Percentiles rank a stretch among this genome's conserved stretches.
These are phyloP conservation scores for Gulo gulo DNA, from an alignment of 2,113 vertebrate species.

Conservation along the genomic window DNA sequence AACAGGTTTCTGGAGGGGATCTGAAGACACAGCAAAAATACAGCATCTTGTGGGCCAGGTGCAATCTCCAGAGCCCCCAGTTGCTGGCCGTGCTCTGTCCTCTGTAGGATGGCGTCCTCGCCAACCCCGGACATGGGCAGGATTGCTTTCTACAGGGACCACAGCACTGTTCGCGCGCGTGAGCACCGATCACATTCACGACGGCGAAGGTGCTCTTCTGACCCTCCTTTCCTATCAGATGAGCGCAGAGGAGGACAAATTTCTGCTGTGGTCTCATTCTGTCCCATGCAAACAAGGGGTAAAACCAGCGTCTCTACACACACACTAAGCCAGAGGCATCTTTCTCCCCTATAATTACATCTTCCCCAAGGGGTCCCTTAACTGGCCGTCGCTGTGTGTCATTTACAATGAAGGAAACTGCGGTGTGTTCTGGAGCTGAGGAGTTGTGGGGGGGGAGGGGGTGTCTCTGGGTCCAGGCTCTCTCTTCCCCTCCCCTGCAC, in stretches of 20 bases:
- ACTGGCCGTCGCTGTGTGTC: background rate
- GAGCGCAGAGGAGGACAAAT: background rate
- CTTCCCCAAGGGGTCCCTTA: background rate
- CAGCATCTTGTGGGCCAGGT: background rate
- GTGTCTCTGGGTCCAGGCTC: background rate
- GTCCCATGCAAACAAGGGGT: background rate
- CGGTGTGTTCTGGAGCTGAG: background rate
- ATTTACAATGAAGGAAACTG: background rate
- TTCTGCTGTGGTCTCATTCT: background rate
- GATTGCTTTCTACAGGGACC: accelerated
- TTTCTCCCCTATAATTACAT: background rate
- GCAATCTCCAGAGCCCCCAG: background rate
- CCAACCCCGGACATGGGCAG: accelerated
- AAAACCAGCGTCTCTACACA: background rate
- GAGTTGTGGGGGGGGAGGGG: too few relatives aligned
- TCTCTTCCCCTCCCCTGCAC: background rate
- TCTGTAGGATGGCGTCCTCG: background rate
- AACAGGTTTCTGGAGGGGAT: background rate
- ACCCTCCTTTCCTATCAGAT: background rate
- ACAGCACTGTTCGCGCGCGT: accelerated
- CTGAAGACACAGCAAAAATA: background rate
- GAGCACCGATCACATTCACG: accelerated
- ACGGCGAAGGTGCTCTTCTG: background rate
- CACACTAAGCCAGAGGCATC: background rate
- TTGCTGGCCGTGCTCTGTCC: background rate